Base-by-base conservation (phyloP, 2,888 invertebrate species). In the Boloria euphrosyne region DNA sequence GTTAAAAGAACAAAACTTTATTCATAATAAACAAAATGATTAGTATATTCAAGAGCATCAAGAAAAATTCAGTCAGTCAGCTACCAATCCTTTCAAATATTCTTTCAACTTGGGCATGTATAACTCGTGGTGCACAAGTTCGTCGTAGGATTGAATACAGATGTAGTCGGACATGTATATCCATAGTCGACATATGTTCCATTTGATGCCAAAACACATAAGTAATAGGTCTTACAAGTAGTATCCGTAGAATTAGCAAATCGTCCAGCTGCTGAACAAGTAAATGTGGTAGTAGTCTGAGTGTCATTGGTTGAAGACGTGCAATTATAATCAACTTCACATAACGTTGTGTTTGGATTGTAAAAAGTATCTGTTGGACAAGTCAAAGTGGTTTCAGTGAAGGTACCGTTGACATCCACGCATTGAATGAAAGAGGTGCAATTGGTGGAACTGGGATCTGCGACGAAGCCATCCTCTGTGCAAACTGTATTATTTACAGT, bases 81-180 rank as follows among this genome's bases (percentile, higher is more conserved):
- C 14, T 4, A 7, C n/a, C 22, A 52, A 51, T 52, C 10, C 31
- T 38, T 2, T 38, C 31, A 38, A 13, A 10, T 43, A 43, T 54
- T 54, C 43, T 18, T 43, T 16, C 22, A 18, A n/a, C 44, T 22
- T 4, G 55, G 13, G 46, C 55, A 92, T 13, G 77, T 83, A 66
- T 92, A 92, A 31, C 71, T 75, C 1, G 85, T 75, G 4, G 92
- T 90, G 72, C 93, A 93, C 16, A 82, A 13, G 13, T 65, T 70
- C n/a, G 80, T 53, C 2, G 68, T 73, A 0, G 92, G 91, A 77
- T 78, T 89, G 70, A 93, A 93, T 3, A 86, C 78, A 1, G 91
- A 90, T 3, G 86, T 85, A 6, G 77, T 72, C 0, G 91, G 90
- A 69, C 93, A 93, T 0, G 86, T 88, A 67, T 91, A 92, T 3